Evolutionary conservation across 2,888 invertebrate species (phyloP).

Genomic region (Drosophila prolongata): DNA sequence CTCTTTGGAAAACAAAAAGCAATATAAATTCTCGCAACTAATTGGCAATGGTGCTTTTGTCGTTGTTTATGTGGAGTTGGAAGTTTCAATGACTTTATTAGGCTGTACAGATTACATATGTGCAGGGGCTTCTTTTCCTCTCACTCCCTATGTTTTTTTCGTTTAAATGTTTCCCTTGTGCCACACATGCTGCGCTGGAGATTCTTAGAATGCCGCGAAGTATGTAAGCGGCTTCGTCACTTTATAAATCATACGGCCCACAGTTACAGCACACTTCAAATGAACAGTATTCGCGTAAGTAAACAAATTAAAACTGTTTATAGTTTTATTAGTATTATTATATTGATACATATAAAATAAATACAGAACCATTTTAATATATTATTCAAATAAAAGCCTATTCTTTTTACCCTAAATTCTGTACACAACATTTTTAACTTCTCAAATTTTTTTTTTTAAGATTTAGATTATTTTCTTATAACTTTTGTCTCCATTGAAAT

Average conservation of each 20-base stretch:
- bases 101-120: constrained; percentile 24
- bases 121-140: neutral
- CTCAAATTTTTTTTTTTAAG: no score
- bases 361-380: no score
- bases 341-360: no score
- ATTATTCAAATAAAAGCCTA: no score
- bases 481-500: no score
- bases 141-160: neutral
- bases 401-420: no score
- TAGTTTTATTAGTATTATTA: neutral
- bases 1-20: constrained; percentile 46
- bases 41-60: constrained; percentile 62
- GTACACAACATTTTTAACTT: no score
- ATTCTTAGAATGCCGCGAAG: constrained; percentile 72
- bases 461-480: no score
- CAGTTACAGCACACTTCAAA: neutral
- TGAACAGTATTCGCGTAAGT: neutral
- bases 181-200: constrained; percentile 54
- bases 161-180: constrained; percentile 23
- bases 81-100: constrained; percentile 67
- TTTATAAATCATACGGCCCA: constrained; percentile 68
- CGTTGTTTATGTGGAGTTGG: constrained; percentile 21
- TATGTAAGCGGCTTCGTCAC: constrained; percentile 60
- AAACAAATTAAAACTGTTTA: neutral
- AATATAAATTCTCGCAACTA: constrained; percentile 76